These are phyloP conservation scores for Diadophis punctatus DNA, from an alignment of 2,113 vertebrate species.

Conservation along the genomic window DNA sequence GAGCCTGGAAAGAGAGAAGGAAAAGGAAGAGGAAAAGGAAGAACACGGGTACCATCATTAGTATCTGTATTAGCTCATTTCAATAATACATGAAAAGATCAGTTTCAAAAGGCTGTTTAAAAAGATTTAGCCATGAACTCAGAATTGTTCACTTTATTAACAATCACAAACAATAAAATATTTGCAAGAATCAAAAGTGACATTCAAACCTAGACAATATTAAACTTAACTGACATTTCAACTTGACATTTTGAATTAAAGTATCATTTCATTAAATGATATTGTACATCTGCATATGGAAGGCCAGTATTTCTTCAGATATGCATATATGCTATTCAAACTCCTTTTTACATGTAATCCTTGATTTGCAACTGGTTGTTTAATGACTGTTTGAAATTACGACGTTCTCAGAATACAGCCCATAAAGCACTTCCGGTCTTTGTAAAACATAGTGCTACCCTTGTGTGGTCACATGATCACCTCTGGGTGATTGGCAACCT, in stretches of 20 bases:
- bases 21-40: constrained; percentile 44
- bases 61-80: neutral
- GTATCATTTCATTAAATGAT: neutral
- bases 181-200: neutral
- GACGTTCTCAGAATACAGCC: neutral
- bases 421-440: neutral
- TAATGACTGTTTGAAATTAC: neutral
- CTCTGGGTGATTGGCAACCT: neutral
- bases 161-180: neutral
- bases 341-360: neutral
- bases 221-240: neutral
- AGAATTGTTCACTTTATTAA: neutral
- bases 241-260: neutral
- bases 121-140: neutral
- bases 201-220: neutral
- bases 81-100: neutral
- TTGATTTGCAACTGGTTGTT: neutral
- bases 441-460: neutral
- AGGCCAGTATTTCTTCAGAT: neutral
- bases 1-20: constrained; percentile 69
- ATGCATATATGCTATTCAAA: neutral
- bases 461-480: neutral
- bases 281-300: neutral
- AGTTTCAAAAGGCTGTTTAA: neutral
- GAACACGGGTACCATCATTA: constrained; percentile 20